A percentile compares a stretch with the other conserved stretches of the same genome.
Evolutionary conservation across 1,140 invertebrate genomes (phyloP).

Genomic region (fruit fly (Drosophila melanogaster)): DNA sequence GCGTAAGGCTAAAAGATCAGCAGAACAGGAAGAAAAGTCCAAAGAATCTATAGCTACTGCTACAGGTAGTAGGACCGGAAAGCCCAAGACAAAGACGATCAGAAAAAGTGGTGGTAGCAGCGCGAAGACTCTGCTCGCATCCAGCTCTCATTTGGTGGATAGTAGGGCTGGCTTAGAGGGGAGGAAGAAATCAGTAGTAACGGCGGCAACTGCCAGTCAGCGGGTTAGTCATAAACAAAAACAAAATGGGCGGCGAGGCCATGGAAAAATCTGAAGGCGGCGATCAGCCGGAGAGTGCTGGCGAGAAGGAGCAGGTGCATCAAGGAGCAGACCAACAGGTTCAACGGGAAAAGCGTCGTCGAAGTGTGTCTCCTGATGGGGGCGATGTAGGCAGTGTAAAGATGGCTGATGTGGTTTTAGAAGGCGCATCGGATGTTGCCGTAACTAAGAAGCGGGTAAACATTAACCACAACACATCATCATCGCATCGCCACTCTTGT

Average conservation of each 20-base stretch:
- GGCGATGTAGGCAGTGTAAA: conserved; percentile 4
- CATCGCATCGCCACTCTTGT: conserved; percentile 16
- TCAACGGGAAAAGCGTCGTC: conserved; percentile 28
- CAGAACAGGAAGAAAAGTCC: neutral
- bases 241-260: conserved; percentile 6
- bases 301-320: conserved; percentile 13
- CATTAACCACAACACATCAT: conserved; percentile 25
- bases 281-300: conserved; percentile 29
- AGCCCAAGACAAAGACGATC: conserved; percentile 24
- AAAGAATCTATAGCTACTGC: neutral
- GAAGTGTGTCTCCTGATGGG: conserved; percentile 2
- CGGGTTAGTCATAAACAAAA: neutral
- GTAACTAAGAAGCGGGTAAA: conserved; percentile 65
- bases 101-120: conserved; percentile 11
- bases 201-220: neutral
- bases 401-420: neutral
- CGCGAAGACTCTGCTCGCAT: neutral
- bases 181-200: conserved; percentile 4
- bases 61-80: neutral
- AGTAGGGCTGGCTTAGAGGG: conserved; percentile 1
- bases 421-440: conserved; percentile 3
- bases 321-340: neutral
- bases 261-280: conserved; percentile 57
- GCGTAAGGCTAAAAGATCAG: conserved; percentile 11
- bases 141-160: neutral